Base-by-base conservation (phyloP, 1,140 invertebrate genomes). In the Zaprionus camerounensis region DNA sequence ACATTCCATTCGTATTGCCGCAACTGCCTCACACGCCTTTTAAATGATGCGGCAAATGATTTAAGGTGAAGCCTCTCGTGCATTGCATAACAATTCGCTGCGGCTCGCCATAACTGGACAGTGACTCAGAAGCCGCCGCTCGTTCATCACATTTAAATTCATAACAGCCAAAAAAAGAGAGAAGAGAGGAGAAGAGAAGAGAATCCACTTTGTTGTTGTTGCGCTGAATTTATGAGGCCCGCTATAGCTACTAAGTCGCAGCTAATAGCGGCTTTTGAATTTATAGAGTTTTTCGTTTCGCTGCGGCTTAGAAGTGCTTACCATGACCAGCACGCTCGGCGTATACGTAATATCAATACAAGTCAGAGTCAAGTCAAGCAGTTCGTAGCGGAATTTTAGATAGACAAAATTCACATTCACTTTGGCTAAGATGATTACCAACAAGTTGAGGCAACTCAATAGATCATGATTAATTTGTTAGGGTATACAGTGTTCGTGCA, bases 241-340 rank as follows among this genome's bases (percentile, higher is more conserved):
- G 63, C 68, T 79, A 68, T 56, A 56, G 76, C 83, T 77, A 80
- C 83, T 86, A 86, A 86, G 83, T 80, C 83, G 34, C 56, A 64
- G 78, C 84, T 88, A 88, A 90, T 90, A 81, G 85, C 84, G 75
- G 85, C 85, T 90, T 88, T 88, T 84, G 78, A 88, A 88, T 90
- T 90, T 90, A 88, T 84, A 85, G 81, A 88, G 78, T 81, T 88
- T 75, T 46, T 46, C 41, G 3, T 13, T 36, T 36, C 22, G 64
- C 70, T 72, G 76, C 58, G 76, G 83, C 74, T 87, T 81, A 80
- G 53, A 49, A 88, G 72, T 86, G 83, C 82, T 75, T 77, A 59
- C 62, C 63, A 68, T 58, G 61, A 38, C 67, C 68, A 22, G 55
- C 20, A 34, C 66, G 15, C 49, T n/a, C 22, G 44, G 34, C 62